Percentiles rank a stretch among this genome's conserved stretches.
phyloP scores from a whole-genome alignment of 2,888 invertebrate species.

The Drosophila maculinotata region DNA sequence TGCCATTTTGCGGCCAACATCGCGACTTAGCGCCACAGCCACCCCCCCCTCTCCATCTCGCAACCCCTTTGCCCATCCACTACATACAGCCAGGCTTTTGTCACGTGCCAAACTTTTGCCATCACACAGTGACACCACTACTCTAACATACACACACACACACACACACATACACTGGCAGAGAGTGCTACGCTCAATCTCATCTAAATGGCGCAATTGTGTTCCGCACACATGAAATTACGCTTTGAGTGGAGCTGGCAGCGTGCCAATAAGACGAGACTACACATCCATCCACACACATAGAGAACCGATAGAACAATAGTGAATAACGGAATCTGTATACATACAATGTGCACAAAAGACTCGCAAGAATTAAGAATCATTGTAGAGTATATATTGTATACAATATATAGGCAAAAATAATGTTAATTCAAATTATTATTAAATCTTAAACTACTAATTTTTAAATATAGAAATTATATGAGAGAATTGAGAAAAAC shows the following conservation, averaged over 20 bases:
- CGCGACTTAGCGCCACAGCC: constrained; percentile 53
- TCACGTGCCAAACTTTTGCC: constrained; percentile 76
- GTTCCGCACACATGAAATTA: constrained; percentile 71
- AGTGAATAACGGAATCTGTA: background rate
- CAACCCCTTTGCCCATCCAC: background rate
- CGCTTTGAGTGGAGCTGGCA: constrained; percentile 33
- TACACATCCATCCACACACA: background rate
- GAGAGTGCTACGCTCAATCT: constrained; percentile 55
- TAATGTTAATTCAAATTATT: no score
- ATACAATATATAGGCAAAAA: no score
- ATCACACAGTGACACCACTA: constrained; percentile 27
- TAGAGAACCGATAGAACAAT: background rate
- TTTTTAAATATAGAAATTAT: no score
- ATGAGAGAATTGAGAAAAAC: no score
- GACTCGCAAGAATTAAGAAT: no score
- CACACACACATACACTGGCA: constrained; percentile 8
- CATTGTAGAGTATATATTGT: no score
- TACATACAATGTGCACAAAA: background rate
- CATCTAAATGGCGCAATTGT: constrained; percentile 81
- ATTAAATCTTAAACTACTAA: no score
- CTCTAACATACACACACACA: constrained; percentile 8
- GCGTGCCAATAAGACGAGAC: constrained; percentile 30
- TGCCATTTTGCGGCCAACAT: constrained; percentile 70
- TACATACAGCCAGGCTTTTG: constrained; percentile 59
- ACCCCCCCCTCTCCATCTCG: background rate